Conservation (phyloP, 2,113 vertebrate genomes). For the Myrmecophaga tridactyla region DNA sequence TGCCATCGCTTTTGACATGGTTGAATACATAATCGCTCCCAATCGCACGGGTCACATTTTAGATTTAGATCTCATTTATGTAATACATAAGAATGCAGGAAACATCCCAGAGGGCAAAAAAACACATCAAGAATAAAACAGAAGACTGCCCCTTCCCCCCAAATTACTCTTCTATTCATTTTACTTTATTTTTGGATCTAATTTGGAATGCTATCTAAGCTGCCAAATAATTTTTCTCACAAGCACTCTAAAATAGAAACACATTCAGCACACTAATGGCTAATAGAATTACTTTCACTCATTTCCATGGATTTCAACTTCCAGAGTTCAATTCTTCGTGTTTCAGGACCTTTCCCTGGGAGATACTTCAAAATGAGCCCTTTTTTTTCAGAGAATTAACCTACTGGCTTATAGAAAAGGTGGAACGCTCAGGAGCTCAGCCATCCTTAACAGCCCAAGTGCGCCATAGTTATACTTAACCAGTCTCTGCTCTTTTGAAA, state of each 20-base stretch:
- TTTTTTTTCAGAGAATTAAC: neutral
- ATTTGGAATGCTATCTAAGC: neutral
- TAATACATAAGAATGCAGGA: constrained; percentile 75
- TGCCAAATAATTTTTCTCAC: neutral
- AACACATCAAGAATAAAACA: constrained; percentile 69
- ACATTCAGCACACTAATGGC: neutral
- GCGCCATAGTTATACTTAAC: neutral
- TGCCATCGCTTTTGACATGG: constrained; percentile 62
- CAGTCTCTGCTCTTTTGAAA: neutral
- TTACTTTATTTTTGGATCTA: constrained; percentile 8
- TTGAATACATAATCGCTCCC: constrained; percentile 63
- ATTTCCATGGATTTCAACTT: neutral
- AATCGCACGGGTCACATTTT: constrained; percentile 74
- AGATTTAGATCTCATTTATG: constrained; percentile 80
- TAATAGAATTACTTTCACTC: neutral
- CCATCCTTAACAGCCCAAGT: neutral
- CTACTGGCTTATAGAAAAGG: neutral
- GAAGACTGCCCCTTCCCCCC: constrained; percentile 58
- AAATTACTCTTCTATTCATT: constrained; percentile 60
- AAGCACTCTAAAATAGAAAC: constrained; percentile 12
- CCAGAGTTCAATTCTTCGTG: neutral
- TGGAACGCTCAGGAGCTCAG: neutral
- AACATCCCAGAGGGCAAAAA: constrained; percentile 67
- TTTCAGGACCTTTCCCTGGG: neutral
- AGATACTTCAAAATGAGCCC: neutral